Percentiles rank a stretch among this genome's conserved stretches.
These are phyloP conservation scores for Oreochromis grahami DNA, from an alignment of 2,797 vertebrate genomes.

Conservation along the genomic window DNA sequence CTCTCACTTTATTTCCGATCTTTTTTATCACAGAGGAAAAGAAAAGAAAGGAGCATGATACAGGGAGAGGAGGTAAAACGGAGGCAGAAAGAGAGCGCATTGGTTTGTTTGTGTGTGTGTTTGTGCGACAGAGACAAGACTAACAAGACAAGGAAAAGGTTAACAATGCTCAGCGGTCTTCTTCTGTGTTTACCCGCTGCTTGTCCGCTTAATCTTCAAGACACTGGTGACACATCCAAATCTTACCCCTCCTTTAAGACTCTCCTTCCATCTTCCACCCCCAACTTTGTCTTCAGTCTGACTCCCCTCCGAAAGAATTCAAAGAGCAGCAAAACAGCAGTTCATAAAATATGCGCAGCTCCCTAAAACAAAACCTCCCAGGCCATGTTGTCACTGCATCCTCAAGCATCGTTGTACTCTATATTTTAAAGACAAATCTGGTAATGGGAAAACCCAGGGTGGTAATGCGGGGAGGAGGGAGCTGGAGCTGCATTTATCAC, in stretches of 20 bases:
- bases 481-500: conserved; percentile 19
- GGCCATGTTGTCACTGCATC: conserved; percentile 40
- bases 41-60: background rate
- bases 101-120: background rate
- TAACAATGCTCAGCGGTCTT: conserved; percentile 46
- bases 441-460: conserved; percentile 33
- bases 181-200: conserved; percentile 39
- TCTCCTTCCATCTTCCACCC: background rate
- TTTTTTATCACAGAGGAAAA: conserved; percentile 14
- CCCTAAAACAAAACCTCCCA: conserved; percentile 58
- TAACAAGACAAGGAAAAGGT: conserved; percentile 49
- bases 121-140: conserved; percentile 7
- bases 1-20: conserved; percentile 27
- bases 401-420: conserved; percentile 29
- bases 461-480: background rate
- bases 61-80: background rate
- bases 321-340: conserved; percentile 36
- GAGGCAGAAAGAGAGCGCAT: background rate
- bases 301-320: conserved; percentile 35
- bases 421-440: conserved; percentile 43
- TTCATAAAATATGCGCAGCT: conserved; percentile 69
- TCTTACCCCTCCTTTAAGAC: conserved; percentile 21
- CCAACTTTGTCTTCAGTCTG: background rate
- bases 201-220: conserved; percentile 55
- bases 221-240: conserved; percentile 49